Base-by-base conservation (phyloP, 2,797 vertebrate species). In the Momotus momota region DNA sequence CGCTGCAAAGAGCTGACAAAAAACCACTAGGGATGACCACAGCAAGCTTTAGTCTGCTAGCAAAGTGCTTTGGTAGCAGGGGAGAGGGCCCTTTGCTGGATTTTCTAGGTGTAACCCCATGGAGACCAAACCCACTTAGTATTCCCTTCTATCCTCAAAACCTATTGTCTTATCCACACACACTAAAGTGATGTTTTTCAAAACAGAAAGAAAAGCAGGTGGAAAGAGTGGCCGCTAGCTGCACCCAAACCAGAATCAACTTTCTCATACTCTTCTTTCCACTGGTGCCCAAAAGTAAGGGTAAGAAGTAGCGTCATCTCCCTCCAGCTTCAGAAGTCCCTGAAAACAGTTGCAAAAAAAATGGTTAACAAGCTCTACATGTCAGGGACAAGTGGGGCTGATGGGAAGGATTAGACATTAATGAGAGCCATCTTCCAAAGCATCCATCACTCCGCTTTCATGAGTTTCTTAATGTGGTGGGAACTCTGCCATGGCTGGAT, bases 381-480 rank as follows among this genome's bases (percentile, higher is more conserved):
- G 86, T 79, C 71, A 83, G 91, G 77, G 78, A 95, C 83, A 96
- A 96, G 92, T 72, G 92, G 91, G 84, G 94, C 94, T 95, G 94
- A 60, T 93, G 91, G 95, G 82, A 88, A 93, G 91, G 92, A 96
- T 95, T 72, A 93, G 96, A 33, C 89, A 67, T 94, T 96, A 96
- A 95, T 94, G 92, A 97, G 89, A 96, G 69, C 79, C 89, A 81
- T 93, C 91, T 96, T 61, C 89, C 85, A 81, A 55, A 57, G 87
- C 94, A 97, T 96, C 93, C 91, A 96, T 96, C 96, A 96, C 70
- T 58, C 58, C 0, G 0, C 87, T 86, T 94, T 93, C 91, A 66
- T 16, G 85, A 81, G 80, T 60, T 94, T 70, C 95, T 96, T 96
- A 96, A 95, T 96, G 85, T 8, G 54, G 87, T 96, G 93, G 95